Conservation (phyloP, 2,888 invertebrate species). For the Clusia tigrina region DNA sequence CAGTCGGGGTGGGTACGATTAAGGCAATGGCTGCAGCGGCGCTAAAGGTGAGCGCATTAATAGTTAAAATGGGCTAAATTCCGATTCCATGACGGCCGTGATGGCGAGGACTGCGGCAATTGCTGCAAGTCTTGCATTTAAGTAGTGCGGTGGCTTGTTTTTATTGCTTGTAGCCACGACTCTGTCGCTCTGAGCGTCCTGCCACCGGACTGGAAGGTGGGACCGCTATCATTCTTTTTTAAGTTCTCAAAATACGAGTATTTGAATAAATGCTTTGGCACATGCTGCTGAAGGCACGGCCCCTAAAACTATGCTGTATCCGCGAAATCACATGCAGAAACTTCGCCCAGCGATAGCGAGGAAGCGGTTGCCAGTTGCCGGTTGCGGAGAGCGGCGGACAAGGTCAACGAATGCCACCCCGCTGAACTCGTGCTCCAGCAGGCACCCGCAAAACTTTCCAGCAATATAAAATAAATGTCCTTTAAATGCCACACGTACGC, state of each 20-base stretch:
- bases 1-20: not conserved
- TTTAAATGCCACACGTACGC: slow-evolving; percentile 18
- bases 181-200: not conserved
- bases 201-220: not conserved
- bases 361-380: not conserved
- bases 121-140: slow-evolving; percentile 13
- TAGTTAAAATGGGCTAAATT: not conserved
- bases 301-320: not conserved
- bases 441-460: too few relatives aligned
- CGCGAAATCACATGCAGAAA: not conserved
- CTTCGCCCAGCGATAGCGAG: not conserved
- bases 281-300: not conserved
- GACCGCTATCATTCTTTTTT: not conserved
- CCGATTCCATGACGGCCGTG: too few relatives aligned
- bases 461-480: slow-evolving; percentile 15
- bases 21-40: not conserved
- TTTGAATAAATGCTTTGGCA: slow-evolving; percentile 23
- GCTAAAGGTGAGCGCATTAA: not conserved
- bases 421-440: too few relatives aligned
- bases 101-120: not conserved
- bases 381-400: not conserved
- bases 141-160: not conserved
- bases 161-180: not conserved
- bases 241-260: slow-evolving; percentile 8
- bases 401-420: too few relatives aligned